Percentiles rank a stretch among this genome's conserved stretches.
phyloP scores from a whole-genome alignment of 2,888 invertebrate species.

The Xestia rhomboidea region DNA sequence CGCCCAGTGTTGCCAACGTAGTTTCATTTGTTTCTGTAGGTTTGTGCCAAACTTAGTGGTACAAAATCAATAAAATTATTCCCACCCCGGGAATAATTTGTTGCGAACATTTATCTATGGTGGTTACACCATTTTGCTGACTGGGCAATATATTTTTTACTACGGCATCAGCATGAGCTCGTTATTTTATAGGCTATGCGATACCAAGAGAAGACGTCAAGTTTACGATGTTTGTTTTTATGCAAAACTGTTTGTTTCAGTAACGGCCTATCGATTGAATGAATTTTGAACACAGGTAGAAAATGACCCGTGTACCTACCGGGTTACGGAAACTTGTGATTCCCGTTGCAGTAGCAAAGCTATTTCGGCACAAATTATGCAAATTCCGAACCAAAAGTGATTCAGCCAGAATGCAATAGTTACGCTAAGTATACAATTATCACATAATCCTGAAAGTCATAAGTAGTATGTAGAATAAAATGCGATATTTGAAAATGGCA shows the following conservation, averaged over 20 bases:
- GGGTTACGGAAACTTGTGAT: not conserved
- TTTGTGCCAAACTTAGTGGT: constrained; percentile 33
- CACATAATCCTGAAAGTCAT: not conserved
- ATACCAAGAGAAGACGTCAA: not conserved
- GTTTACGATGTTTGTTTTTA: not conserved
- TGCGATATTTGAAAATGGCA: not conserved
- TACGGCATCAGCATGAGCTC: not conserved
- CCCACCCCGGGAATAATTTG: not conserved
- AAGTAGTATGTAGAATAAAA: not conserved
- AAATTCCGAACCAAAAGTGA: not conserved
- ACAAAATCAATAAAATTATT: constrained; percentile 34
- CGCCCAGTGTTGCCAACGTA: constrained; percentile 48
- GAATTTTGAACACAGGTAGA: not conserved
- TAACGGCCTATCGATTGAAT: not conserved
- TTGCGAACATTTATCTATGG: not conserved
- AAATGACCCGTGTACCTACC: not conserved
- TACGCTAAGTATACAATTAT: not conserved
- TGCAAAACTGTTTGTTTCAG: not conserved
- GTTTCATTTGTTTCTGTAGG: constrained; percentile 7
- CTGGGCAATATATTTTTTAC: constrained; percentile 13
- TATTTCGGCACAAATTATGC: not conserved
- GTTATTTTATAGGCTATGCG: not conserved
- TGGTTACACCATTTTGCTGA: constrained; percentile 22
- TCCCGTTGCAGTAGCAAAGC: not conserved
- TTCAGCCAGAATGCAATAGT: not conserved